Conservation (phyloP, 37 sponge, comb jelly and placozoan genomes). For the Axinella damicornis region DNA sequence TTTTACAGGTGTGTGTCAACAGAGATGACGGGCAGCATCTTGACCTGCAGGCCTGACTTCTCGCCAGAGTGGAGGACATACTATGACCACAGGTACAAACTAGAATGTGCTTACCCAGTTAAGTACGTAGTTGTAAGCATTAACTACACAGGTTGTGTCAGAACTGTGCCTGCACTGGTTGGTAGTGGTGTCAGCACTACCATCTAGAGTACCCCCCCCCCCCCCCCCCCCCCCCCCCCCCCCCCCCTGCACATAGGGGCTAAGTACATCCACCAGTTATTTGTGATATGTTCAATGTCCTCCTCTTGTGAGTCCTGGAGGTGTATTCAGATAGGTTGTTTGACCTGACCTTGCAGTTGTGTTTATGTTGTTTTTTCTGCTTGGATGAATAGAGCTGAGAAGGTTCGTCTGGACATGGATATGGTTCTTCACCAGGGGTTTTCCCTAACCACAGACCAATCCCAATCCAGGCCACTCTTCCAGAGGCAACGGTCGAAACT, state of each 20-base stretch:
- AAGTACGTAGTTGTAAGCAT: too few species aligned
- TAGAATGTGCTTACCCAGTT: too few species aligned
- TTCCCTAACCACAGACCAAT: conserved; percentile 16
- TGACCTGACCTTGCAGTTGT: neutral
- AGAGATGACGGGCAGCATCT: conserved; percentile 82
- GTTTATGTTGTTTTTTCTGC: neutral
- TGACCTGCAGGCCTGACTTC: conserved; percentile 82
- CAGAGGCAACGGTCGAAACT: conserved; percentile 66
- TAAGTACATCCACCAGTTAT: too few species aligned
- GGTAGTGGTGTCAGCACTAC: too few species aligned
- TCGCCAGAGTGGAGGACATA: conserved; percentile 85
- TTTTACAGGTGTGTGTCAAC: conserved; percentile 41
- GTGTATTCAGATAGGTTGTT: too few species aligned
- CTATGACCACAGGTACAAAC: conserved; percentile 74
- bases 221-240: too few species aligned
- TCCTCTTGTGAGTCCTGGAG: too few species aligned
- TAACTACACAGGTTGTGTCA: too few species aligned
- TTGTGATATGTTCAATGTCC: too few species aligned
- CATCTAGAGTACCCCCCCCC: too few species aligned
- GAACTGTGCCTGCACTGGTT: too few species aligned
- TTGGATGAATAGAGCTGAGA: conserved; percentile 65
- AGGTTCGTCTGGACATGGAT: conserved; percentile 66
- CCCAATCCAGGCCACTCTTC: conserved; percentile 24
- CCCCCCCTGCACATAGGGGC: too few species aligned
- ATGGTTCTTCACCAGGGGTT: conserved; percentile 78